A percentile compares a stretch with the other conserved stretches of the same genome.
Evolutionary conservation across 1,140 invertebrate species (phyloP).

Genomic region (Tyrophagus putrescentiae): DNA sequence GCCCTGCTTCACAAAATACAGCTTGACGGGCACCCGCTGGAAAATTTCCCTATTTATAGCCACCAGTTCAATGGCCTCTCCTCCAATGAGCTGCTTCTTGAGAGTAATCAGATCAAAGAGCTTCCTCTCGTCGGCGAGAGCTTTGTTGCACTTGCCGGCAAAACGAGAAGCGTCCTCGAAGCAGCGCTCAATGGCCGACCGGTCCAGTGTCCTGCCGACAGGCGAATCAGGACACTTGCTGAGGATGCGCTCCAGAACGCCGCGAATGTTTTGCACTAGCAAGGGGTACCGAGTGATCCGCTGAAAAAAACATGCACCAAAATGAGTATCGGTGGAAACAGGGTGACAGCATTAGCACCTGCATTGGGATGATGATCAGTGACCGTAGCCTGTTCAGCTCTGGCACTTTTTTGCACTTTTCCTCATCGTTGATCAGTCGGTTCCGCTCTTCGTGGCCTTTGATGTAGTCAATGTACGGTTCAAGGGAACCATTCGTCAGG

Average conservation of each 20-base stretch:
- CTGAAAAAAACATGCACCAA: background rate
- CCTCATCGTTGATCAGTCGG: background rate
- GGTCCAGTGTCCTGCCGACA: background rate
- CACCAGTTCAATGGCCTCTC: background rate
- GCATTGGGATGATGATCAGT: constrained; percentile 1
- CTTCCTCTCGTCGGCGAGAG: background rate
- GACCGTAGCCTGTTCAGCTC: background rate
- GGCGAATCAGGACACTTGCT: background rate
- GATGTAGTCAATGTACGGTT: constrained; percentile 13
- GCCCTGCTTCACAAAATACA: background rate
- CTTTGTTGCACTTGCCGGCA: background rate
- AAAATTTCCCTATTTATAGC: background rate
- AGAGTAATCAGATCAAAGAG: background rate
- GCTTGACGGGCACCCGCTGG: background rate
- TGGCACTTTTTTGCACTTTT: background rate
- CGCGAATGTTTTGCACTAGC: background rate
- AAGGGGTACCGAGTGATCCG: constrained; percentile 5
- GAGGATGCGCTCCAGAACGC: background rate
- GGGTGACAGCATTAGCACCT: background rate
- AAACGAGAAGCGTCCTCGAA: background rate
- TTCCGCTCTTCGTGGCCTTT: background rate
- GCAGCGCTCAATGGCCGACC: background rate
- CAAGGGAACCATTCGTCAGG: constrained; percentile 9
- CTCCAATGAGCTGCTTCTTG: background rate
- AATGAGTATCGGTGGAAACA: background rate